Base-by-base conservation (phyloP, 1,140 invertebrate genomes). In the Drosophila miranda region DNA sequence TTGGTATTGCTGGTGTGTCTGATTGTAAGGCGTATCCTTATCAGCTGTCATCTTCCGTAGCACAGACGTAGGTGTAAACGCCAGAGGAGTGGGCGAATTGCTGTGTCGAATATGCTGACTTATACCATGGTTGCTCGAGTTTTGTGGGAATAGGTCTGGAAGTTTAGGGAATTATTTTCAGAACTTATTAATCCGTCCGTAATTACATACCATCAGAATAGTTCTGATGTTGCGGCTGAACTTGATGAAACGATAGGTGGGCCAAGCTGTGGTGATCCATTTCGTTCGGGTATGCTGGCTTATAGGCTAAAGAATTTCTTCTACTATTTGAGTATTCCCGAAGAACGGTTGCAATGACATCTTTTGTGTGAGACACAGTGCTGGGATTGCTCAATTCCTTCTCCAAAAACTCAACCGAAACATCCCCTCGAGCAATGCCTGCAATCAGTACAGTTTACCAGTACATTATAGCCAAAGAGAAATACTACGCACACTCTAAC, bases 41-140 rank as follows among this genome's bases (percentile, higher is more conserved):
- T 98, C 97, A 19, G 96, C 96, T 43, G 96, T 97, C 96, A 98
- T 97, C 92, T 98, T 98, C 30, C 97, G 93, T 80, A 98, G 93
- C 38, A 97, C 95, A 45, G 97, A 97, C 7, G 97, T 98, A 46
- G 97, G 97, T 3, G 96, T 98, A 91, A 98, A 98, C 3, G 96
- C 95, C 58, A 96, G 92, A 6, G 94, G 94, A 38, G 95, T 95
- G 7, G 94, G 93, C 43, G 92, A 93, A 46, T 86, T 89, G 23
- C 57, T 73, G 57, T 78, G 81, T 9, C 61, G 38, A 6, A 50
- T 45, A 8, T 61, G 66, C 51, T 76, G 77, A 50, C 62, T 53
- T 11, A 66, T 60, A 11, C 49, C 43, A 41, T 64, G 54, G n/a
- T 41, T 70, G 1, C 30, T n/a, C 51, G 73, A 53, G 44, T 43